Percentiles rank a stretch among this genome's conserved stretches.
phyloP scores from a whole-genome alignment of 2,888 invertebrate genomes.

The Oeneis ivallda region DNA sequence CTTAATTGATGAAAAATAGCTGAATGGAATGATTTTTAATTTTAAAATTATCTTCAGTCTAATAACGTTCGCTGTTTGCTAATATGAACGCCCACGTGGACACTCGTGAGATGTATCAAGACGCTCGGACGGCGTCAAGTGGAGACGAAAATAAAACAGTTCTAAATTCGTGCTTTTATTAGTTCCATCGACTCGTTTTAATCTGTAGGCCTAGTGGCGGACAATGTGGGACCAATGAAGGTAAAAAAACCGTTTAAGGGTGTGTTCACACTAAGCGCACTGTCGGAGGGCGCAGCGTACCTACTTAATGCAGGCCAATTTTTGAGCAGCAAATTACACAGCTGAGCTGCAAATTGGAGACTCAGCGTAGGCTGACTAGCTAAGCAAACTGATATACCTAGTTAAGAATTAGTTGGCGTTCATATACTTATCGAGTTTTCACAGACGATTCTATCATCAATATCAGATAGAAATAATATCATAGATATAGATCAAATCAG shows the following conservation, averaged over 20 bases:
- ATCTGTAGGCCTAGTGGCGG: constrained; percentile 59
- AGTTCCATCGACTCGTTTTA: constrained; percentile 53
- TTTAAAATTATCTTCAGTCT: constrained; percentile 7
- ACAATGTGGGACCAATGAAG: constrained; percentile 59
- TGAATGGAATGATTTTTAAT: constrained; percentile 21
- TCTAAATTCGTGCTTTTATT: constrained; percentile 57
- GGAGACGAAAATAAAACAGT: constrained; percentile 43
- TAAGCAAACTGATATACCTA: too few species aligned
- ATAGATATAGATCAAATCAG: too few species aligned
- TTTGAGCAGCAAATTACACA: too few species aligned
- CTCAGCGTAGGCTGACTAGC: too few species aligned
- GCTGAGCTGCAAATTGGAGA: too few species aligned
- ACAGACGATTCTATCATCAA: too few species aligned
- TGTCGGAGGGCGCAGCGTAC: too few species aligned
- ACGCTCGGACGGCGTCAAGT: constrained; percentile 3
- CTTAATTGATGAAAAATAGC: neutral
- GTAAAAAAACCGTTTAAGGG: neutral
- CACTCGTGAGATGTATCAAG: constrained; percentile 19
- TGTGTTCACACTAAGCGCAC: neutral
- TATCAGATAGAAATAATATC: too few species aligned
- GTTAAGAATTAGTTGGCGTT: too few species aligned
- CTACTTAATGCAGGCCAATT: too few species aligned
- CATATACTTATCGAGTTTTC: too few species aligned
- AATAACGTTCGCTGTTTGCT: neutral
- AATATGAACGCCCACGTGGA: constrained; percentile 12